These are phyloP conservation scores for Leptopterna dolabrata DNA, from an alignment of 2,888 invertebrate genomes.

Conservation along the genomic window DNA sequence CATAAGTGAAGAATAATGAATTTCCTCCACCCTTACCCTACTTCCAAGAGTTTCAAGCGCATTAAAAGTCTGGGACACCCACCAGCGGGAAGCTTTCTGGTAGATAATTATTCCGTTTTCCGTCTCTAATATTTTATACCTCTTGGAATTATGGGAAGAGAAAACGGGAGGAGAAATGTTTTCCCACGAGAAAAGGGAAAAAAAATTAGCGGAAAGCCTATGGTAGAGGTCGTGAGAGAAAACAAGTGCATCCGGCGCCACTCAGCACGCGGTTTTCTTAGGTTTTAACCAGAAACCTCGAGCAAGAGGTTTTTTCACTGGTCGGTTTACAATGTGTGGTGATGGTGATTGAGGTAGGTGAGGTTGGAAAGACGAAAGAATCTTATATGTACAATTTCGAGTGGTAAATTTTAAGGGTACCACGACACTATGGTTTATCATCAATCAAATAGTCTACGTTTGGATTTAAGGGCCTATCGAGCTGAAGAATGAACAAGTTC, in stretches of 20 bases:
- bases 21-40: background rate
- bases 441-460: too few species aligned
- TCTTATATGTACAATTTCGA: too few species aligned
- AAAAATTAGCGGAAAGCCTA: slow-evolving; percentile 36
- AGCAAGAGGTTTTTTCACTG: background rate
- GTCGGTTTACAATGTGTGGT: background rate
- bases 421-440: too few species aligned
- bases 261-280: background rate
- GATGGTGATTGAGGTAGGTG: too few species aligned
- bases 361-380: too few species aligned
- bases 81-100: background rate
- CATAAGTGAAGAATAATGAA: background rate
- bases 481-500: too few species aligned
- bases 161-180: background rate
- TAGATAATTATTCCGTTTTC: slow-evolving; percentile 34
- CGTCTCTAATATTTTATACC: slow-evolving; percentile 36
- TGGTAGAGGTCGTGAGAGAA: background rate
- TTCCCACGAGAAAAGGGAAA: slow-evolving; percentile 1
- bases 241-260: slow-evolving; percentile 40
- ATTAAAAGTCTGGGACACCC: background rate
- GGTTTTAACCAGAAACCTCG: background rate
- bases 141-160: slow-evolving; percentile 4
- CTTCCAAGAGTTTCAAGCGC: slow-evolving; percentile 8
- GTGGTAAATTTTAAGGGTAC: too few species aligned
- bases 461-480: too few species aligned